Evolutionary conservation across 2,888 invertebrate genomes (phyloP).

Genomic region (Phengaris arion): DNA sequence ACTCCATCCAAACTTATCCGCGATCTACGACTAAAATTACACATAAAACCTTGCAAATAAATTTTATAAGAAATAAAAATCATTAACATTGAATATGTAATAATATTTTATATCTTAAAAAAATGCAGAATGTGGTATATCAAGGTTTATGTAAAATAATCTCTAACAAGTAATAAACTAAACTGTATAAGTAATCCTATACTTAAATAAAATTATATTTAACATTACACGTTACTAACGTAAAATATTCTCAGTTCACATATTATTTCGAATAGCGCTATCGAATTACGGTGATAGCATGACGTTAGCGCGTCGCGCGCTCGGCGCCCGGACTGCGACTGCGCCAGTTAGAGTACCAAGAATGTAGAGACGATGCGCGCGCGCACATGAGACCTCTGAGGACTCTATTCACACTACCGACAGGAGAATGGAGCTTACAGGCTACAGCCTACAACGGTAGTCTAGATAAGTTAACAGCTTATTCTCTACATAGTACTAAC

Average conservation of each 20-base stretch:
- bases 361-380: conserved; percentile 35
- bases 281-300: conserved; percentile 2
- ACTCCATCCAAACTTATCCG: not conserved
- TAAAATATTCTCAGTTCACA: conserved; percentile 14
- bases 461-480: conserved; percentile 13
- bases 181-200: not conserved
- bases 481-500: not conserved
- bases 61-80: conserved; percentile 8
- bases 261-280: conserved; percentile 13
- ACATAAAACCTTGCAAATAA: conserved; percentile 16
- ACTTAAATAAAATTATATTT: not conserved
- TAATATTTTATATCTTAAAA: conserved; percentile 4
- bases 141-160: conserved; percentile 20
- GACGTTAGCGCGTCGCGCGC: conserved; percentile 62
- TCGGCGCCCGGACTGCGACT: conserved; percentile 61
- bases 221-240: not conserved
- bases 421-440: conserved; percentile 29
- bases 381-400: conserved; percentile 32
- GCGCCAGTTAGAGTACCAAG: conserved; percentile 31
- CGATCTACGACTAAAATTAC: not conserved
- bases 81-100: conserved; percentile 14
- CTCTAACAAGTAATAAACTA: conserved; percentile 1
- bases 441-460: not conserved
- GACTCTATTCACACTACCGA: conserved; percentile 19
- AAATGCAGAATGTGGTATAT: not conserved